These are phyloP conservation scores for Colaptes auratus DNA, from an alignment of 2,113 vertebrate genomes.

Conservation along the genomic window DNA sequence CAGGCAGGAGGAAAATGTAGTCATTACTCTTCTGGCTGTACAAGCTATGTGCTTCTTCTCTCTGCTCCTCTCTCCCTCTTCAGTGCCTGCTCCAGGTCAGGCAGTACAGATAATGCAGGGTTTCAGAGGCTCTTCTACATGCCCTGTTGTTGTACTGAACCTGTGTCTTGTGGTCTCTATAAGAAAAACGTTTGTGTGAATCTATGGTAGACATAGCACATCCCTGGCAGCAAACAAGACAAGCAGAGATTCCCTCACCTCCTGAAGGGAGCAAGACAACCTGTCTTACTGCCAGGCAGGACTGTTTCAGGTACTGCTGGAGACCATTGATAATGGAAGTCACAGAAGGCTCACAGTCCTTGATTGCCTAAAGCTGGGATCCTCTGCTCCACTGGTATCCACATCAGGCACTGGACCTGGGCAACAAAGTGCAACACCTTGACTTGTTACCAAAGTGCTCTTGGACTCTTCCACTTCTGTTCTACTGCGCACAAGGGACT, in stretches of 20 bases:
- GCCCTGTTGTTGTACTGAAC: background rate
- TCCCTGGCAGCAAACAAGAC: background rate
- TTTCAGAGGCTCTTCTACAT: background rate
- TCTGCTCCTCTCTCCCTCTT: background rate
- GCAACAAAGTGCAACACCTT: background rate
- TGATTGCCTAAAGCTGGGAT: background rate
- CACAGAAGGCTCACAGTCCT: background rate
- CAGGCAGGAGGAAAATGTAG: background rate
- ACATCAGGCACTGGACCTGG: background rate
- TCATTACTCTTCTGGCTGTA: background rate
- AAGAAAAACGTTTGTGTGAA: background rate
- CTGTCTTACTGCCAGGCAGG: background rate
- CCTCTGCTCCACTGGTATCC: background rate
- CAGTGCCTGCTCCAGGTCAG: accelerated
- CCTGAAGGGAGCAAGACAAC: background rate
- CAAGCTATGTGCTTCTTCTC: background rate
- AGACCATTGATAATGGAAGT: background rate
- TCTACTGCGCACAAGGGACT: accelerated
- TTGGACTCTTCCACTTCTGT: background rate
- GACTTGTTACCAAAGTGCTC: background rate
- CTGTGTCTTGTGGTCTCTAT: accelerated
- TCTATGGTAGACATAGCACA: background rate
- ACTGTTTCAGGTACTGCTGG: background rate
- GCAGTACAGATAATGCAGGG: background rate
- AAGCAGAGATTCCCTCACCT: background rate